Percentiles rank a stretch among this genome's conserved stretches.
Conservation (phyloP, 2,888 invertebrate species). For the Drepanosiphum platanoidis region DNA sequence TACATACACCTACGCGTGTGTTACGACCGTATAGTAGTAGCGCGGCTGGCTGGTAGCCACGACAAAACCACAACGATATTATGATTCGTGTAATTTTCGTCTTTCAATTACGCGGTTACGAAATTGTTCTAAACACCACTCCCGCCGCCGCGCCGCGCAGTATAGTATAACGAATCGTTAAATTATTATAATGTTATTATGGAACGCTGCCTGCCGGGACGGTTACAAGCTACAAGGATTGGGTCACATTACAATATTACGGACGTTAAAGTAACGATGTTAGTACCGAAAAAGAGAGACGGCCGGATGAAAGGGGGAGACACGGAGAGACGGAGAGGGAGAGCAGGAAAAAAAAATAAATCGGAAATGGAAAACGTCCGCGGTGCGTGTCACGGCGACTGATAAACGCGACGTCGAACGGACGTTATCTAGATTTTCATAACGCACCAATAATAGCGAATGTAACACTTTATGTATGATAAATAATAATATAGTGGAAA, state of each 20-base stretch:
- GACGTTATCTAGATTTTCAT: background rate
- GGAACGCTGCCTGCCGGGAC: background rate
- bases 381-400: background rate
- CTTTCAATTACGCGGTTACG: background rate
- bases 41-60: background rate
- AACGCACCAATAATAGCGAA: background rate
- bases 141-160: too few species aligned
- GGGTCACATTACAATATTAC: slow-evolving; percentile 51
- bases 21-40: background rate
- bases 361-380: background rate
- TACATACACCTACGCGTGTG: background rate
- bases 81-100: slow-evolving; percentile 16
- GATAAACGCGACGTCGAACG: background rate
- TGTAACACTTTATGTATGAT: background rate
- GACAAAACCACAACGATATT: background rate
- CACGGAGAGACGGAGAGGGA: background rate
- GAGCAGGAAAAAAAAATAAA: background rate
- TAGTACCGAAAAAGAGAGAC: background rate
- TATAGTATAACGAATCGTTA: background rate
- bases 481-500: background rate
- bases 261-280: slow-evolving; percentile 36
- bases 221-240: slow-evolving; percentile 6
- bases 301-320: background rate
- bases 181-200: slow-evolving; percentile 10
- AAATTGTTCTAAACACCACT: slow-evolving; percentile 14